These are phyloP conservation scores for Empidonax alnorum DNA, from an alignment of 2,113 vertebrate genomes.

Conservation along the genomic window DNA sequence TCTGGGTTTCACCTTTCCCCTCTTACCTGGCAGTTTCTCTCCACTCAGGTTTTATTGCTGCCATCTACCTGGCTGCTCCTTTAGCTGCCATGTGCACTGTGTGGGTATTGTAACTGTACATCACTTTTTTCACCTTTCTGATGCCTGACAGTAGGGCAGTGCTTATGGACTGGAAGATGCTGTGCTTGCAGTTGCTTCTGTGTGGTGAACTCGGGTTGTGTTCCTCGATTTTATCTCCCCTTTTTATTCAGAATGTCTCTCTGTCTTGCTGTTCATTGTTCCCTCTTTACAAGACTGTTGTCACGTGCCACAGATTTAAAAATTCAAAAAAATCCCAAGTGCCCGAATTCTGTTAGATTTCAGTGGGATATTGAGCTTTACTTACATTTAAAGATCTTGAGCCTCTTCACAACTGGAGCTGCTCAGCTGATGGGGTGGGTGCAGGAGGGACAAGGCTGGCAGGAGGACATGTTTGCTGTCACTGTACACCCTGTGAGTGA, in stretches of 20 bases:
- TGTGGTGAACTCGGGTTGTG: not conserved
- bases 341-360: not conserved
- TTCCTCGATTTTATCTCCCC: not conserved
- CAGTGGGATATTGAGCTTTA: not conserved
- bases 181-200: not conserved
- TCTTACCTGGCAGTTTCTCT: not conserved
- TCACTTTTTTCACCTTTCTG: not conserved
- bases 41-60: not conserved
- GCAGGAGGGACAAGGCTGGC: not conserved
- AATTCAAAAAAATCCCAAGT: not conserved
- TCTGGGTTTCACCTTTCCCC: not conserved
- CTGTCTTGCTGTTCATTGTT: not conserved
- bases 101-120: not conserved
- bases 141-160: not conserved
- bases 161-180: not conserved
- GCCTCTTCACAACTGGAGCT: not conserved
- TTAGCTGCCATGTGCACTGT: not conserved
- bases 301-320: not conserved
- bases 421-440: not conserved
- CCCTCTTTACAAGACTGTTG: not conserved
- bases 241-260: not conserved
- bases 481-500: not conserved
- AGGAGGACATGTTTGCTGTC: not conserved
- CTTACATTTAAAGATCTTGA: not conserved
- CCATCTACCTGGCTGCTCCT: not conserved